Evolutionary conservation across 2,888 invertebrate species (phyloP).

Genomic region (Archips crataeganus): DNA sequence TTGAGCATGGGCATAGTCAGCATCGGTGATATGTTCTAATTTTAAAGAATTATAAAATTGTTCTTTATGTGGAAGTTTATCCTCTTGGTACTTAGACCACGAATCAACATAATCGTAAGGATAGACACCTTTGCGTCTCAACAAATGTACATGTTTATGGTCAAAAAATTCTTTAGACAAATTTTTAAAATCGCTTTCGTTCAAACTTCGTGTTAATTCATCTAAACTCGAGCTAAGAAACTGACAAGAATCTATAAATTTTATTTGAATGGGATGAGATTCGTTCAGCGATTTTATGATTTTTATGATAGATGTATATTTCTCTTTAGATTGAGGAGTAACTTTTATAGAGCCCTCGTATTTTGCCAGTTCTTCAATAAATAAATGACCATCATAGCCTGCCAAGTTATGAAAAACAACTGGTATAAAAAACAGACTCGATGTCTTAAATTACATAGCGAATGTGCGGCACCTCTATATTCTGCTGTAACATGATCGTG

Average conservation of each 20-base stretch:
- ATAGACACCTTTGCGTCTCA: constrained; percentile 39
- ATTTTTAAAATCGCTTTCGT: constrained; percentile 28
- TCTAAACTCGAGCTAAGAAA: constrained; percentile 4
- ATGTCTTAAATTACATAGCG: neutral
- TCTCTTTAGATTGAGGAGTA: constrained; percentile 28
- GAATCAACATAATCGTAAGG: constrained; percentile 46
- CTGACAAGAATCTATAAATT: constrained; percentile 41
- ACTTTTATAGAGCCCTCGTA: neutral
- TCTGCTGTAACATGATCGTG: neutral
- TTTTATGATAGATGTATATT: constrained; percentile 25
- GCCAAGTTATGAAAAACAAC: constrained; percentile 31
- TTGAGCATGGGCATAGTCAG: neutral
- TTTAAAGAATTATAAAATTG: constrained; percentile 42
- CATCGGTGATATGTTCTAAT: constrained; percentile 33
- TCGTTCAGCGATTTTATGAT: no score
- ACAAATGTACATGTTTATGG: no score
- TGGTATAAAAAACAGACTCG: constrained; percentile 5
- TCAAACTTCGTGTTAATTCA: constrained; percentile 2
- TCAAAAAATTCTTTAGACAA: constrained; percentile 16
- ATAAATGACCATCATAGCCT: constrained; percentile 15
- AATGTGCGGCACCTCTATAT: neutral
- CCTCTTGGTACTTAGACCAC: constrained; percentile 41
- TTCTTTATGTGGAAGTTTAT: constrained; percentile 39
- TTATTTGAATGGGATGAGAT: neutral
- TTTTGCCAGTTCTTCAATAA: constrained; percentile 8